phyloP scores from a whole-genome alignment of 1,140 invertebrate species.

The Leguminivora glycinivorella region DNA sequence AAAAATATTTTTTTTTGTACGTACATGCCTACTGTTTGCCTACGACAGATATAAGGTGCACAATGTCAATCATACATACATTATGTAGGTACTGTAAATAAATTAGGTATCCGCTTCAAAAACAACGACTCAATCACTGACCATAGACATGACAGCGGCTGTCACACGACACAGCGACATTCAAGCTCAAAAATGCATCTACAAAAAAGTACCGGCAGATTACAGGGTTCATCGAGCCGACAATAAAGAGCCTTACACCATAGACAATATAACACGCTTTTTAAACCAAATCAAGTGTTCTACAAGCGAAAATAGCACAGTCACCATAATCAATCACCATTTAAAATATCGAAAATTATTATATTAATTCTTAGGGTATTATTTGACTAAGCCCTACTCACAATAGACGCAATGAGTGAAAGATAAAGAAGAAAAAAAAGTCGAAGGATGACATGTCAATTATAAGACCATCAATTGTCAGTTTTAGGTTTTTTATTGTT shows the following conservation, averaged over 20 bases:
- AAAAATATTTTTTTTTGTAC: no score
- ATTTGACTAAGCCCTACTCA: slow-evolving; percentile 71
- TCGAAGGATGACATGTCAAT: slow-evolving; percentile 70
- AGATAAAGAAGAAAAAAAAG: slow-evolving; percentile 52
- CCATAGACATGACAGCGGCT: slow-evolving; percentile 16
- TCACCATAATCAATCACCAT: slow-evolving; percentile 76
- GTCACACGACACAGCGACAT: slow-evolving; percentile 33
- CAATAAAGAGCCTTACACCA: slow-evolving; percentile 44
- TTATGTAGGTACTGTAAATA: neutral
- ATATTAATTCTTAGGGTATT: slow-evolving; percentile 72
- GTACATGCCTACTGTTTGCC: no score
- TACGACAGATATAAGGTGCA: no score
- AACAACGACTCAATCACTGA: slow-evolving; percentile 12
- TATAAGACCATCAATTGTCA: slow-evolving; percentile 66
- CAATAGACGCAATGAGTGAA: slow-evolving; percentile 66
- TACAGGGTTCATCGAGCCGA: slow-evolving; percentile 35
- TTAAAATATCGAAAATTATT: slow-evolving; percentile 72
- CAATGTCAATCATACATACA: no score
- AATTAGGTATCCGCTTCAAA: neutral
- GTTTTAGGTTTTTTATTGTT: slow-evolving; percentile 32
- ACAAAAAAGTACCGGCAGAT: slow-evolving; percentile 39
- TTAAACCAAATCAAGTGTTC: slow-evolving; percentile 35
- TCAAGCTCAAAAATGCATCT: slow-evolving; percentile 43
- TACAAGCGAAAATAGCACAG: slow-evolving; percentile 49
- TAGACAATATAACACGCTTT: slow-evolving; percentile 39